A percentile compares a stretch with the other conserved stretches of the same genome.
phyloP scores from a whole-genome alignment of 2,797 vertebrate genomes.

The Pseudocheirus occidentalis region DNA sequence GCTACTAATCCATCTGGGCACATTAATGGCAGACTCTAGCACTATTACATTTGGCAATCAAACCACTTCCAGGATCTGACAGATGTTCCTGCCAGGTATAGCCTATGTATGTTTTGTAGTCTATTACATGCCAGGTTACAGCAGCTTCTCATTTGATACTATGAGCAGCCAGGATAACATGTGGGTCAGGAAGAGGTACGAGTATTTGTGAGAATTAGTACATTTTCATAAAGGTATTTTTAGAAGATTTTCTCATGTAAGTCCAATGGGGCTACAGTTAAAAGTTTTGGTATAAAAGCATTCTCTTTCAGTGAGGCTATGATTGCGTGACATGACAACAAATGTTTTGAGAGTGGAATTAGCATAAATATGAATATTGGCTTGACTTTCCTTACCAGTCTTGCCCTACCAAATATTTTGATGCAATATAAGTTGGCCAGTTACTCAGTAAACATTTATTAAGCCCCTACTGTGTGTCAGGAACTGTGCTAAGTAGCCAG shows the following conservation, averaged over 20 bases:
- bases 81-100: not conserved
- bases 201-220: constrained; percentile 68
- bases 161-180: constrained; percentile 75
- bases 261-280: constrained; percentile 80
- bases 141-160: constrained; percentile 72
- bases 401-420: not conserved
- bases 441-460: not conserved
- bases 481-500: not conserved
- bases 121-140: constrained; percentile 68
- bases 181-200: constrained; percentile 69
- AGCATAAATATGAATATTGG: not conserved
- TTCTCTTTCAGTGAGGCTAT: constrained; percentile 46
- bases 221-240: constrained; percentile 79
- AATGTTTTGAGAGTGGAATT: not conserved
- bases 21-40: constrained; percentile 49
- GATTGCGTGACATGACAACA: not conserved
- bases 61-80: constrained; percentile 11
- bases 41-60: constrained; percentile 35
- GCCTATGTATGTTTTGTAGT: constrained; percentile 7
- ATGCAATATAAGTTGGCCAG: not conserved
- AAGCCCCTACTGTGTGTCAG: not conserved
- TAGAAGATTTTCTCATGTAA: constrained; percentile 80
- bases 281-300: constrained; percentile 63
- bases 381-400: not conserved
- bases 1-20: not conserved